Conservation (phyloP, 1,140 invertebrate genomes). For the Bombus waltoni region DNA sequence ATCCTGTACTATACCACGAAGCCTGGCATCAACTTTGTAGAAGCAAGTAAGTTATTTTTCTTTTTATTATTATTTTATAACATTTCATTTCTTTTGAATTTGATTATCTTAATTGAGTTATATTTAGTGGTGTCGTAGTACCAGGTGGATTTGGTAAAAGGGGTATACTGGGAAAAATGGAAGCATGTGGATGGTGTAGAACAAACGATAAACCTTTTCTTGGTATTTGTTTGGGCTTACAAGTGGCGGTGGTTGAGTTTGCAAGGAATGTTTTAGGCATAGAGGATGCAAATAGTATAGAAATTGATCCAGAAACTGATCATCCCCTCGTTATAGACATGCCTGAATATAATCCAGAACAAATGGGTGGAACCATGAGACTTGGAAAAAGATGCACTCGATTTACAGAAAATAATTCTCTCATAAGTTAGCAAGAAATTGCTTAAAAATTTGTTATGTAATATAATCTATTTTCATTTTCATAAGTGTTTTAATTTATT, state of each 20-base stretch:
- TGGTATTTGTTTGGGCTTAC: conserved; percentile 98
- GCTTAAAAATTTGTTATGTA: background rate
- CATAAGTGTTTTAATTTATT: conserved; percentile 38
- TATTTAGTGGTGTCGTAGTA: conserved; percentile 94
- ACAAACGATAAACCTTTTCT: conserved; percentile 95
- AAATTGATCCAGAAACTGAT: conserved; percentile 89
- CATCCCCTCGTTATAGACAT: conserved; percentile 97
- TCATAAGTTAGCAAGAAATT: conserved; percentile 86
- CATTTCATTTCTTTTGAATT: conserved; percentile 18
- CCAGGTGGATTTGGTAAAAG: conserved; percentile 98
- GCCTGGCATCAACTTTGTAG: conserved; percentile 96
- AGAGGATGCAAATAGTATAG: conserved; percentile 93
- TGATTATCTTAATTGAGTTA: conserved; percentile 34
- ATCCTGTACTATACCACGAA: conserved; percentile 94
- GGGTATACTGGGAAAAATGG: conserved; percentile 98
- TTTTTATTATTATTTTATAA: conserved; percentile 24
- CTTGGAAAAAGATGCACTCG: conserved; percentile 95
- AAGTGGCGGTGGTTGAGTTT: conserved; percentile 98
- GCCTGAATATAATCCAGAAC: conserved; percentile 97
- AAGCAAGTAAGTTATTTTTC: conserved; percentile 88
- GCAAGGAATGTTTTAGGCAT: conserved; percentile 93
- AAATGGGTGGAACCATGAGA: conserved; percentile 99
- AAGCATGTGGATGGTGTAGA: conserved; percentile 96
- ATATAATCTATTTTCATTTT: background rate
- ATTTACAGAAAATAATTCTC: conserved; percentile 85